Base-by-base conservation (phyloP, 2,888 invertebrate genomes). In the Podotricha telesiphe region DNA sequence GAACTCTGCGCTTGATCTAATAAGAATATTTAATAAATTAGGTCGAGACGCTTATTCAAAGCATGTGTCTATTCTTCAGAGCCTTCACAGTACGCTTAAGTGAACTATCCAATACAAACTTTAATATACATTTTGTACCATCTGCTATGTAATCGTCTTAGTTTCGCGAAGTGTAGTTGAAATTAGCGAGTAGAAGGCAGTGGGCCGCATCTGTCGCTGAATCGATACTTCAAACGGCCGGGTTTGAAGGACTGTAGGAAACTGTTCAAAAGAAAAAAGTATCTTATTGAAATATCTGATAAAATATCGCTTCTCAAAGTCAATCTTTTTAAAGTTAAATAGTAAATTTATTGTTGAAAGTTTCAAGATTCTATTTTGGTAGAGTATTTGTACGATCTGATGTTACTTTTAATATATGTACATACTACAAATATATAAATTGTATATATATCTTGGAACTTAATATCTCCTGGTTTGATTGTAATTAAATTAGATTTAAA, bases 131-230 rank as follows among this genome's bases (percentile, higher is more conserved):
- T 75, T 73, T 68, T 67, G 74, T 73, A 73, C 72, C 77, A 75
- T 76, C 77, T 77, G 77, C 69, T 68, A 73, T 73, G 73, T 77
- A 76, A 77, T 75, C 75, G 75, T 72, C 72, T 74, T 76, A 76
- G 77, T 76, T 77, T 72, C 73, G 74, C 68, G 73, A 73, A 74
- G 73, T 73, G 73, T 72, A 74, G 73, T 72, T 73, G 75, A 76
- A 78, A 78, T 78, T 77, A 77, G 77, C 75, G 73, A 77, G 73
- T 73, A 65, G 75, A 74, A 75, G 77, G 75, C 73, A 71, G 75
- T 75, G 78, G 75, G 75, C 67, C 74, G 71, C 78, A 78, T 77
- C 78, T 78, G 77, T 73, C 75, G 73, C 70, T 67, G 73, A 72
- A 75, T 73, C 71, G 73, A 74, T 75, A 74, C 70, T 70, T 71